A percentile compares a stretch with the other conserved stretches of the same genome.
Conservation (phyloP, 37 sponge, comb jelly and placozoan species). For the Hexactinellida sp. region DNA sequence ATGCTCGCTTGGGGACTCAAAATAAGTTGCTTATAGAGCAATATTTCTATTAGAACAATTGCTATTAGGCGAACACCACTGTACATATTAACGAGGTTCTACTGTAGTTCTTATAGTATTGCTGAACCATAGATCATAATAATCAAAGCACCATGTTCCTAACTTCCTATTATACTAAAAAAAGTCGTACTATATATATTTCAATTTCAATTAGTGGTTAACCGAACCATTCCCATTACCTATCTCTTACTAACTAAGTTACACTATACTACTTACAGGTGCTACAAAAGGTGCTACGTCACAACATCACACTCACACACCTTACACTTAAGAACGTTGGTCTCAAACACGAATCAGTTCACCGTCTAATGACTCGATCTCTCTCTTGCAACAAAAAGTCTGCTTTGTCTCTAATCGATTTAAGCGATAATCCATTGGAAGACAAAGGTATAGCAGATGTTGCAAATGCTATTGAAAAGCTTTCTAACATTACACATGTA, state of each 20-base stretch:
- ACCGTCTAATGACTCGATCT: background rate
- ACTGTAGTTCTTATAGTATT: no score
- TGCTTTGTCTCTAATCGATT: background rate
- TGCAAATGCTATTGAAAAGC: background rate
- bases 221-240: no score
- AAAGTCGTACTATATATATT: no score
- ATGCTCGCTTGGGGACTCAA: no score
- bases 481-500: background rate
- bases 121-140: no score
- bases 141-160: no score
- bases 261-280: background rate
- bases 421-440: background rate
- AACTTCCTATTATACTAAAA: no score
- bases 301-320: background rate
- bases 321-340: background rate
- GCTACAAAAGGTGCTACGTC: background rate
- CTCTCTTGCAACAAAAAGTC: background rate
- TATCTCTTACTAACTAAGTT: background rate
- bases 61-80: no score
- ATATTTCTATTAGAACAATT: no score
- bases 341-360: background rate
- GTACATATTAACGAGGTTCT: no score
- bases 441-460: background rate
- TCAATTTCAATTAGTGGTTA: no score
- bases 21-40: no score